These are phyloP conservation scores for Neoitamus cyanurus DNA, from an alignment of 2,888 invertebrate species.

Conservation along the genomic window DNA sequence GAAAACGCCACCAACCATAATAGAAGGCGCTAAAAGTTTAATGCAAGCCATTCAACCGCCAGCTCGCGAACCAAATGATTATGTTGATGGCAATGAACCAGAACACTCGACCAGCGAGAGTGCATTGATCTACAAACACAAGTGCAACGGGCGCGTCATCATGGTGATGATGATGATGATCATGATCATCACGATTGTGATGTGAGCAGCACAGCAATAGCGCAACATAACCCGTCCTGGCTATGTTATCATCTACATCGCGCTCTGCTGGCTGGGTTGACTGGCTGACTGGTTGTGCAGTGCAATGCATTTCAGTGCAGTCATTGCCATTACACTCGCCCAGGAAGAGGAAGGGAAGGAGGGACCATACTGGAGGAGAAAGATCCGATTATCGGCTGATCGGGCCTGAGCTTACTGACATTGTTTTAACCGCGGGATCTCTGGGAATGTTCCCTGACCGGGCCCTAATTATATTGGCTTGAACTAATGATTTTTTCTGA, in stretches of 20 bases:
- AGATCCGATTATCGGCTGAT: background rate
- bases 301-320: background rate
- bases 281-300: background rate
- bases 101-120: constrained; percentile 63
- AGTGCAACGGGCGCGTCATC: constrained; percentile 8
- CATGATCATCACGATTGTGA: background rate
- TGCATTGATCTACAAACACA: constrained; percentile 54
- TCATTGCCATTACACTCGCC: background rate
- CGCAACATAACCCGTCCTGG: background rate
- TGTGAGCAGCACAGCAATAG: background rate
- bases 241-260: background rate
- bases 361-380: background rate
- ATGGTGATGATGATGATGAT: background rate
- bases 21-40: constrained; percentile 24
- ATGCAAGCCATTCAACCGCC: constrained; percentile 19
- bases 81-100: constrained; percentile 66
- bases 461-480: background rate
- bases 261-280: background rate
- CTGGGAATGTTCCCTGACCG: background rate
- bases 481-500: background rate
- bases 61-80: constrained; percentile 20
- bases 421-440: background rate
- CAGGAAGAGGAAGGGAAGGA: constrained; percentile 30
- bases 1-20: constrained; percentile 6
- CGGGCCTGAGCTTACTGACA: constrained; percentile 26